Evolutionary conservation across 2,888 invertebrate species (phyloP).

Genomic region (Caenorhabditis macrosperma): DNA sequence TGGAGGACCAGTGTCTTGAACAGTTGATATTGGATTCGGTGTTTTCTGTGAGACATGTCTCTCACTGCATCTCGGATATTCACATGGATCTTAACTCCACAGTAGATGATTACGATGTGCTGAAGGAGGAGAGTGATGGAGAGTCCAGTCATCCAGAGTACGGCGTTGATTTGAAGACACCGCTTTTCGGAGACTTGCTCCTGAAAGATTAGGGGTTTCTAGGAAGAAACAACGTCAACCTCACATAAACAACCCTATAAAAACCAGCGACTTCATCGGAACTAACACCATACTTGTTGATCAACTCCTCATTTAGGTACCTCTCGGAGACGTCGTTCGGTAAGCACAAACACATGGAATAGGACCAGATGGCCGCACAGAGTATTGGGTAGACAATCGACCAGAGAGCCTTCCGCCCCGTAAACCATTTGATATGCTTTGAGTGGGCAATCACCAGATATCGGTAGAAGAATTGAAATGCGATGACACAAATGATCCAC

Average conservation of each 20-base stretch:
- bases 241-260: too few relatives aligned
- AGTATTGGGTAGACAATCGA: neutral
- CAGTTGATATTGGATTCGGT: neutral
- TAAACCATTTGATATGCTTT: neutral
- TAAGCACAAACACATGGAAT: too few relatives aligned
- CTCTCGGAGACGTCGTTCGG: neutral
- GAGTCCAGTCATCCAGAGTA: neutral
- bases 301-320: too few relatives aligned
- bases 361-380: too few relatives aligned
- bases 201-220: too few relatives aligned
- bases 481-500: neutral
- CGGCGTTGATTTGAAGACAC: neutral
- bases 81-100: neutral
- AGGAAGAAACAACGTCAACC: too few relatives aligned
- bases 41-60: too few relatives aligned
- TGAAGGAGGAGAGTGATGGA: neutral
- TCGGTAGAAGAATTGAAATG: neutral
- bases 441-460: neutral
- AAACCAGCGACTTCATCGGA: too few relatives aligned
- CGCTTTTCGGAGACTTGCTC: too few relatives aligned
- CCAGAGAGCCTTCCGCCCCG: neutral
- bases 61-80: too few relatives aligned
- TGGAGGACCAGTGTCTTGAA: neutral
- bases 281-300: too few relatives aligned
- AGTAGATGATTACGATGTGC: neutral